A percentile compares a stretch with the other conserved stretches of the same genome.
phyloP scores from a whole-genome alignment of 2,797 vertebrate species.

The Melanotaenia maccullochi region DNA sequence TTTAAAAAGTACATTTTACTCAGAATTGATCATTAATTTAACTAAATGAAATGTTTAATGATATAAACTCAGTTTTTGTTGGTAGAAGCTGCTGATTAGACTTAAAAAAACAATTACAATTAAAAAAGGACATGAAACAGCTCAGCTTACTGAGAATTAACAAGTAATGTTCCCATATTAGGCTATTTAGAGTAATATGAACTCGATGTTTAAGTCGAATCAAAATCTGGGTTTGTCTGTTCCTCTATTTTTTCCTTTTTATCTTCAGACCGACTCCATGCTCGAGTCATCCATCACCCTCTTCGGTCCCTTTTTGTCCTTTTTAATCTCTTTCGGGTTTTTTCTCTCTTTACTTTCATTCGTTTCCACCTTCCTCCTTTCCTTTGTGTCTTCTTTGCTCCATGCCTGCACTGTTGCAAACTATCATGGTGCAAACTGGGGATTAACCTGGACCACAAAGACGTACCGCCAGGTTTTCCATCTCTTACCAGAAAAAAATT shows the following conservation, averaged over 20 bases:
- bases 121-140: too few relatives aligned
- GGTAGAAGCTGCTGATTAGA: too few relatives aligned
- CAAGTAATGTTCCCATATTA: too few relatives aligned
- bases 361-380: neutral
- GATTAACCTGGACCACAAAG: conserved; percentile 16
- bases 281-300: neutral
- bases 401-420: neutral
- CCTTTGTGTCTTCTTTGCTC: neutral
- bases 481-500: conserved; percentile 1
- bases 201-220: too few relatives aligned
- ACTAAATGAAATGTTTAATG: too few relatives aligned
- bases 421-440: conserved; percentile 1
- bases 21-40: too few relatives aligned
- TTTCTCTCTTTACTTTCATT: neutral
- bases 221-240: neutral
- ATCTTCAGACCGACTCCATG: neutral
- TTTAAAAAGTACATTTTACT: too few relatives aligned
- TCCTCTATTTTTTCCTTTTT: neutral
- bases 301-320: neutral
- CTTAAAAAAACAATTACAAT: too few relatives aligned
- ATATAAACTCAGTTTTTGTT: too few relatives aligned
- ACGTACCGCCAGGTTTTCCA: neutral
- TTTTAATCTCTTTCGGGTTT: too few relatives aligned
- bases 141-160: too few relatives aligned
- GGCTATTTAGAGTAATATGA: too few relatives aligned